phyloP scores from a whole-genome alignment of 1,140 invertebrate genomes.

The Lasaia peninsularis region DNA sequence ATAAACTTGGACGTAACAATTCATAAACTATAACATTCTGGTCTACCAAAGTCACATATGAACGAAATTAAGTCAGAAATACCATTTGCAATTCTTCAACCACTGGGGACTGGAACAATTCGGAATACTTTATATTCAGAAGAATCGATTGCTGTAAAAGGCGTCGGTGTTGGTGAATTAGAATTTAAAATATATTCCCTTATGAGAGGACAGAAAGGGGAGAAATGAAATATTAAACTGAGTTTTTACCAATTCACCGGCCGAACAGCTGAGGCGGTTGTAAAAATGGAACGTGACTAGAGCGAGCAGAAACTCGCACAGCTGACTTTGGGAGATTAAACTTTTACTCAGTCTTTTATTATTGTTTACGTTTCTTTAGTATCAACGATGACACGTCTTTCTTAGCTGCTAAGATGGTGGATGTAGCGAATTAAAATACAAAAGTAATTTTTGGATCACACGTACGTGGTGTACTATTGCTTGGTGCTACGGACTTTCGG shows the following conservation, averaged over 20 bases:
- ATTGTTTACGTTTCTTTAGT: background rate
- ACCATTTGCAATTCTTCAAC: background rate
- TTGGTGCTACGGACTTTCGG: no score
- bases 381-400: no score
- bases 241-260: slow-evolving; percentile 46
- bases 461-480: no score
- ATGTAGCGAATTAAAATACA: no score
- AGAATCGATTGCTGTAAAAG: slow-evolving; percentile 58
- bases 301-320: slow-evolving; percentile 21
- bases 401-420: no score
- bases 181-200: slow-evolving; percentile 69
- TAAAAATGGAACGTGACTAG: slow-evolving; percentile 58
- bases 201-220: slow-evolving; percentile 29
- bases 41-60: background rate
- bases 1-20: no score
- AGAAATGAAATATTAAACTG: slow-evolving; percentile 54
- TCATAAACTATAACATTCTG: background rate
- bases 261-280: slow-evolving; percentile 51
- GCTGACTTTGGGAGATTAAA: slow-evolving; percentile 29
- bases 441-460: no score
- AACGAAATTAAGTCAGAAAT: slow-evolving; percentile 5
- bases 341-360: slow-evolving; percentile 17
- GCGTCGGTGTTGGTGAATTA: slow-evolving; percentile 51
- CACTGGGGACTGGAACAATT: slow-evolving; percentile 28
- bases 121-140: slow-evolving; percentile 56